A percentile compares a stretch with the other conserved stretches of the same genome.
Evolutionary conservation across 2,888 invertebrate species (phyloP).

Genomic region (Megastigmus dorsalis): DNA sequence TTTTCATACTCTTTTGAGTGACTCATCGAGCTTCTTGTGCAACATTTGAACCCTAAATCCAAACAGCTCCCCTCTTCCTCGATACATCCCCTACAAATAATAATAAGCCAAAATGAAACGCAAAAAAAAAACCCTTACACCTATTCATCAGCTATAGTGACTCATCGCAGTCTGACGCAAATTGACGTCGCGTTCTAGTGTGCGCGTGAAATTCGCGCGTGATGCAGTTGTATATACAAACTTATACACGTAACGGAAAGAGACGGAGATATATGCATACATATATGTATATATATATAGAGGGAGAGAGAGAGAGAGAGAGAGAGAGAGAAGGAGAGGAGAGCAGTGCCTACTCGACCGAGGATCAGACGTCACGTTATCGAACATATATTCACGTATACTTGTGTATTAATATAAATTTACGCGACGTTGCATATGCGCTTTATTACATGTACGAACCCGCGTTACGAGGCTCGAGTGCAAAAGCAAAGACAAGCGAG

Average conservation of each 20-base stretch:
- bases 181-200: conserved; percentile 39
- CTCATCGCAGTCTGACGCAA: conserved; percentile 37
- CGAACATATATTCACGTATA: neutral
- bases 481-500: conserved; percentile 3
- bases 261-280: too few relatives aligned
- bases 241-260: neutral
- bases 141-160: too few relatives aligned
- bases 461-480: neutral
- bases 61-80: neutral
- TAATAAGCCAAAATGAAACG: conserved; percentile 9
- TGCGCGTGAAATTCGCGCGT: conserved; percentile 34
- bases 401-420: too few relatives aligned
- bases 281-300: too few relatives aligned
- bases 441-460: too few relatives aligned
- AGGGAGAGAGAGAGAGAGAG: neutral
- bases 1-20: too few relatives aligned
- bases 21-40: too few relatives aligned
- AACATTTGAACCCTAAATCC: neutral
- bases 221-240: conserved; percentile 4
- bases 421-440: neutral
- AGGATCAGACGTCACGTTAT: conserved; percentile 10
- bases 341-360: conserved; percentile 2
- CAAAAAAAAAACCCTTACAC: too few relatives aligned
- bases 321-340: neutral
- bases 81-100: neutral